These are phyloP conservation scores for Sisyra nigra DNA, from an alignment of 2,888 invertebrate species.

Conservation along the genomic window DNA sequence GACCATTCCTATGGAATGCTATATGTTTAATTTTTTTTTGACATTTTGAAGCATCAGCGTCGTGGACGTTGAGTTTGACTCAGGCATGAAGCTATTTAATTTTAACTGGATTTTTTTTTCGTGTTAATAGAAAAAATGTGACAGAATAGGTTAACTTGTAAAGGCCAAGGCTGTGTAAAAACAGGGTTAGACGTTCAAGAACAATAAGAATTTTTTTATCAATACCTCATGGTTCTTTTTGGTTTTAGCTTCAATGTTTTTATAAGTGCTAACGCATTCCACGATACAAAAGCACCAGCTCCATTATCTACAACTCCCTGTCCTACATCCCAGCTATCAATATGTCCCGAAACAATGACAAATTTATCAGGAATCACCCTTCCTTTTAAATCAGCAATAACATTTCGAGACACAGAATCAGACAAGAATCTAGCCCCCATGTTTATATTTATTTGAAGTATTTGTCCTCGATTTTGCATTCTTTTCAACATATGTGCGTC, in stretches of 20 bases:
- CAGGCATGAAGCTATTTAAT: no score
- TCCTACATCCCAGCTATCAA: conserved; percentile 81
- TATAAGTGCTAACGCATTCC: conserved; percentile 52
- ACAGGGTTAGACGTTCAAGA: no score
- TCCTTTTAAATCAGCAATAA: conserved; percentile 52
- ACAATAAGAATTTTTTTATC: no score
- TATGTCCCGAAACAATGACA: conserved; percentile 66
- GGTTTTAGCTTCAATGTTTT: conserved; percentile 45
- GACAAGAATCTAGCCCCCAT: conserved; percentile 44
- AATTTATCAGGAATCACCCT: conserved; percentile 30
- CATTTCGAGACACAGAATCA: conserved; percentile 49
- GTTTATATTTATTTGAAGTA: conserved; percentile 37
- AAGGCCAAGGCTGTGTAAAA: no score
- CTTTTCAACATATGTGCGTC: conserved; percentile 59
- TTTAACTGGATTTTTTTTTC: no score
- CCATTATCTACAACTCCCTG: conserved; percentile 81
- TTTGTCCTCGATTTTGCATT: conserved; percentile 33
- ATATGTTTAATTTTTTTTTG: no score
- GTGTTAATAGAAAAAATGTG: no score
- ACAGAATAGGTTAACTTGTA: no score
- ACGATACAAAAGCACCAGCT: conserved; percentile 64
- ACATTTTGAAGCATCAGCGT: no score
- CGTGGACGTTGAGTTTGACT: no score
- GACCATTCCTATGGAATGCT: no score
- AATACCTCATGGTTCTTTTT: conserved; percentile 48